Percentiles rank a stretch among this genome's conserved stretches.
phyloP scores from a whole-genome alignment of 2,113 vertebrate genomes.

The Lutjanus erythropterus region DNA sequence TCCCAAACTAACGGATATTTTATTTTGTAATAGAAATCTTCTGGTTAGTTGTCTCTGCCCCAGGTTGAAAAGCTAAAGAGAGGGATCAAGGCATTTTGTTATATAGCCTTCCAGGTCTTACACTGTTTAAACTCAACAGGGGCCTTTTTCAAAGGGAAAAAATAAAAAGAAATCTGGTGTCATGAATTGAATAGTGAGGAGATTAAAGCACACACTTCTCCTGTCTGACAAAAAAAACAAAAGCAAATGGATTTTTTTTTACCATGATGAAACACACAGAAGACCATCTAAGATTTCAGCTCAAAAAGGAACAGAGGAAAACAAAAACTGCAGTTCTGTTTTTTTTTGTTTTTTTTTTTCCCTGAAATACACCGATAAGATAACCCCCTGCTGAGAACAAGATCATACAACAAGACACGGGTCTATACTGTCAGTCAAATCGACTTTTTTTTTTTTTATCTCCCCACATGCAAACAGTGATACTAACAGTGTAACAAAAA shows the following conservation, averaged over 20 bases:
- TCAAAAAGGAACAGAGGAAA: constrained; percentile 38
- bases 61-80: neutral
- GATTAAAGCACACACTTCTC: constrained; percentile 20
- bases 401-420: neutral
- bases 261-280: constrained; percentile 44
- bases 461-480: constrained; percentile 8
- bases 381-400: constrained; percentile 39
- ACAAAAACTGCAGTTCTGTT: constrained; percentile 17
- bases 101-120: neutral
- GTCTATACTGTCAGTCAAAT: constrained; percentile 41
- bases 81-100: constrained; percentile 25
- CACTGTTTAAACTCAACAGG: constrained; percentile 38
- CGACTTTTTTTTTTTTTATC: constrained; percentile 1
- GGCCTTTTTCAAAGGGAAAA: constrained; percentile 30
- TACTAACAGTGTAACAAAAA: neutral
- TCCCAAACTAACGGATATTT: neutral
- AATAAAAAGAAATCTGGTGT: constrained; percentile 1
- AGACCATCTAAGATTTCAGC: constrained; percentile 25
- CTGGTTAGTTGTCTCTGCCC: neutral
- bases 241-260: neutral
- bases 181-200: constrained; percentile 23
- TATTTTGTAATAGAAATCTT: neutral
- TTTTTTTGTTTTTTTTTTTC: neutral
- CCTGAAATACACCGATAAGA: constrained; percentile 10
- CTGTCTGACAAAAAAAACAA: constrained; percentile 22